A percentile compares a stretch with the other conserved stretches of the same genome.
Conservation (phyloP, 2,888 invertebrate species). For the Proisotoma minuta region DNA sequence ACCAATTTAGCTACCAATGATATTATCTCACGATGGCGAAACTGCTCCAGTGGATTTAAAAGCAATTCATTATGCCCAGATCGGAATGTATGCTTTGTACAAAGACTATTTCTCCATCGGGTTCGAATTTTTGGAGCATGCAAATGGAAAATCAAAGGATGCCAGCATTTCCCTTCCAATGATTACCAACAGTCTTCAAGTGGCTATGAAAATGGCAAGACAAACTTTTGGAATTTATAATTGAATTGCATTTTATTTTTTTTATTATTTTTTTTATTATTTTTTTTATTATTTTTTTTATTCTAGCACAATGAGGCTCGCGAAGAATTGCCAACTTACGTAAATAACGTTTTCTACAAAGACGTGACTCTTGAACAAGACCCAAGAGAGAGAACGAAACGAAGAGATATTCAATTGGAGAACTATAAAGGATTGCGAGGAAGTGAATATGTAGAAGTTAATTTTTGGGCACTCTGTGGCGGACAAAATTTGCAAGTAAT, state of each 20-base stretch:
- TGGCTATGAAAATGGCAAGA: no score
- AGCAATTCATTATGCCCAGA: conserved; percentile 6
- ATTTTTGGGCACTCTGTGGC: conserved; percentile 12
- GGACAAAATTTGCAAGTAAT: conserved; percentile 15
- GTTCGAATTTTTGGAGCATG: neutral
- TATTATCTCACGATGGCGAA: neutral
- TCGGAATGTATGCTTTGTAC: conserved; percentile 14
- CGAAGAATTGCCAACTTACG: neutral
- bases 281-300: neutral
- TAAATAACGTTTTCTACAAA: neutral
- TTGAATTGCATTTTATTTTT: neutral
- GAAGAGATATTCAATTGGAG: neutral
- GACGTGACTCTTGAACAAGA: neutral
- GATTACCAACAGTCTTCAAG: no score
- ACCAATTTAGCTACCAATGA: neutral
- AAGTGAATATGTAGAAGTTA: neutral
- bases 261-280: neutral
- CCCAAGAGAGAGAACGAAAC: neutral
- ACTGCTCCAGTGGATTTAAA: neutral
- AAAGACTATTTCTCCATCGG: conserved; percentile 6
- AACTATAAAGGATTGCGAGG: no score
- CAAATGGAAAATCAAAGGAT: conserved; percentile 5
- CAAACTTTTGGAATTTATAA: no score
- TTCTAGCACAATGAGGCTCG: neutral
- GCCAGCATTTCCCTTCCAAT: neutral